Conservation (phyloP, 1,140 invertebrate genomes). For the Zophobas atratus region DNA sequence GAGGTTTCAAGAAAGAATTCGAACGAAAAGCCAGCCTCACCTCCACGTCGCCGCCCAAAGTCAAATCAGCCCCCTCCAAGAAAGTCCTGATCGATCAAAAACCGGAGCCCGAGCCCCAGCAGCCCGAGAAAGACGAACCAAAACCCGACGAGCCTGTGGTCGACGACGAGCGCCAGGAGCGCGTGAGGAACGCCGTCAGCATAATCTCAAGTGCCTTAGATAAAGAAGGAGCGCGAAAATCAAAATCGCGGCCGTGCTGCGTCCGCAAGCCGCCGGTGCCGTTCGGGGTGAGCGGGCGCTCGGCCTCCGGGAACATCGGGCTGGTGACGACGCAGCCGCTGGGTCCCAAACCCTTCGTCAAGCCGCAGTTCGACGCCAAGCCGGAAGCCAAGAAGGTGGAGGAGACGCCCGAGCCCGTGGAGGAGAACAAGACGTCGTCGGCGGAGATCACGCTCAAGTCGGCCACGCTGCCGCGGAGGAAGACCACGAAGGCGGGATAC, state of each 20-base stretch:
- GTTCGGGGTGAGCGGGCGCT: constrained; percentile 71
- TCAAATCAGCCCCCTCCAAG: constrained; percentile 59
- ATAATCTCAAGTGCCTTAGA: constrained; percentile 74
- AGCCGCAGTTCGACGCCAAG: constrained; percentile 49
- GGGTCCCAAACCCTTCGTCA: constrained; percentile 61
- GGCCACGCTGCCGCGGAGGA: constrained; percentile 76
- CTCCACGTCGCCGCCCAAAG: constrained; percentile 67
- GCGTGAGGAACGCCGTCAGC: constrained; percentile 72
- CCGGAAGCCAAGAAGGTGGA: constrained; percentile 49
- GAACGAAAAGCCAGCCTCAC: constrained; percentile 82
- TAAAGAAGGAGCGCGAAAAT: constrained; percentile 71
- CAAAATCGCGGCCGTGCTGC: constrained; percentile 67
- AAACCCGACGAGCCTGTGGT: constrained; percentile 43
- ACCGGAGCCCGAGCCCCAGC: constrained; percentile 52
- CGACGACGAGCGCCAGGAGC: constrained; percentile 68
- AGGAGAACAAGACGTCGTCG: constrained; percentile 72
- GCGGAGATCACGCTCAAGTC: constrained; percentile 79
- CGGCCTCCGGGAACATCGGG: constrained; percentile 69
- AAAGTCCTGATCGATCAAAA: constrained; percentile 51
- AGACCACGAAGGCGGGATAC: constrained; percentile 77
- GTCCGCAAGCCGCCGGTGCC: constrained; percentile 74
- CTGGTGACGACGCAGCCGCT: constrained; percentile 60
- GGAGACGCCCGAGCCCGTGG: constrained; percentile 50
- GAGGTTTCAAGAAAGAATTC: constrained; percentile 87
- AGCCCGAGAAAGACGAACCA: constrained; percentile 28